Percentiles rank a stretch among this genome's conserved stretches.
Conservation (phyloP, 2,797 vertebrate genomes). For the Phoebastria nigripes region DNA sequence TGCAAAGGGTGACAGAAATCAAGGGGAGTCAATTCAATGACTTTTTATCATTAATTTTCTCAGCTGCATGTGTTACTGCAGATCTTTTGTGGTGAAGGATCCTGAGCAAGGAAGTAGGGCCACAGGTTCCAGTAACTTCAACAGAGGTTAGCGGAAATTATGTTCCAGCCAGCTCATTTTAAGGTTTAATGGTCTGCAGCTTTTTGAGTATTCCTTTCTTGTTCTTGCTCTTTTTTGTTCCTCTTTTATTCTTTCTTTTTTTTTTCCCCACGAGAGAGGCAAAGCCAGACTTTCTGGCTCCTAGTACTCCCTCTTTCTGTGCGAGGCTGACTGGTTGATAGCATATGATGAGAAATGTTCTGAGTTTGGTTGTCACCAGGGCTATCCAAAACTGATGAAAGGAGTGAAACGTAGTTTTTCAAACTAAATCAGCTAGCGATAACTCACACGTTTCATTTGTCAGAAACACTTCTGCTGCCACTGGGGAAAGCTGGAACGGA, state of each 20-base stretch:
- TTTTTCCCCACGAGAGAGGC: accelerated
- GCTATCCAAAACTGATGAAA: neutral
- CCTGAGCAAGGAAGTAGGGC: neutral
- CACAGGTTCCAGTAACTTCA: neutral
- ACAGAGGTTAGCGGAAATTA: neutral
- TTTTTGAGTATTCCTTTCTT: neutral
- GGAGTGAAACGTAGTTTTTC: neutral
- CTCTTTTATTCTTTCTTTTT: accelerated
- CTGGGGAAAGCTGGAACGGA: neutral
- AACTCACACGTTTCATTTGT: neutral
- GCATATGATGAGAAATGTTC: neutral
- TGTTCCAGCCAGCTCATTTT: neutral
- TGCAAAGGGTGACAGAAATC: neutral
- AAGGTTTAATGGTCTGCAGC: neutral
- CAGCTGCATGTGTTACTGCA: neutral
- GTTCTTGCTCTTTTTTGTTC: accelerated
- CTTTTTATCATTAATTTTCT: neutral
- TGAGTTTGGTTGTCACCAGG: neutral
- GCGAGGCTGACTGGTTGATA: neutral
- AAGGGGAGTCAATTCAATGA: neutral
- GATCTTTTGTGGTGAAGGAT: neutral
- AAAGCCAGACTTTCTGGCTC: neutral
- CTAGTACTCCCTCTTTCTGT: neutral
- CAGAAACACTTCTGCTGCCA: neutral
- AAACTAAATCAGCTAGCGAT: neutral